A percentile compares a stretch with the other conserved stretches of the same genome.
These are phyloP conservation scores for Hemistola chrysoprasaria DNA, from an alignment of 2,888 invertebrate genomes.

Conservation along the genomic window DNA sequence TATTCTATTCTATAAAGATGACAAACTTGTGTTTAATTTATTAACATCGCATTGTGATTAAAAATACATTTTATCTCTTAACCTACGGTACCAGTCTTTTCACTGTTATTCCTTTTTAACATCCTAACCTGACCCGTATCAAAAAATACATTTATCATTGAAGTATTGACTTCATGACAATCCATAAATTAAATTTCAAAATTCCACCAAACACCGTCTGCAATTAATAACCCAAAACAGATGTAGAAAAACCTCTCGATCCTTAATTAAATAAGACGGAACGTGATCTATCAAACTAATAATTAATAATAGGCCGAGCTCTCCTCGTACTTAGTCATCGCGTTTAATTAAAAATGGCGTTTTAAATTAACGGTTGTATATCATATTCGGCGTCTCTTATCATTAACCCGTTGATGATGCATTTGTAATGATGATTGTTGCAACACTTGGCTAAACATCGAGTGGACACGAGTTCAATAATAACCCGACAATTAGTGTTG, in stretches of 20 bases:
- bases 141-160: conserved; percentile 11
- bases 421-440: conserved; percentile 41
- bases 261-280: conserved; percentile 75
- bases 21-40: too few species aligned
- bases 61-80: too few species aligned
- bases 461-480: conserved; percentile 29
- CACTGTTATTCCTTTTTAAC: background rate
- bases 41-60: too few species aligned
- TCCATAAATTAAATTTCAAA: conserved; percentile 14
- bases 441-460: conserved; percentile 27
- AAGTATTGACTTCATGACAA: conserved; percentile 9
- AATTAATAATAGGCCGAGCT: conserved; percentile 76
- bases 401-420: conserved; percentile 49
- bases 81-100: background rate
- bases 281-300: conserved; percentile 79
- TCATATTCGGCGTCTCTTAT: conserved; percentile 56
- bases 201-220: conserved; percentile 23
- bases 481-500: conserved; percentile 45
- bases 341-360: conserved; percentile 77
- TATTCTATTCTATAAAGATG: too few species aligned
- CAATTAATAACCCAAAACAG: conserved; percentile 56
- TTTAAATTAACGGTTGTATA: conserved; percentile 73
- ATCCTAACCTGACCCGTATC: conserved; percentile 24
- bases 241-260: conserved; percentile 54
- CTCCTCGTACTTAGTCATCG: conserved; percentile 78